Evolutionary conservation across 2,797 vertebrate species (phyloP).

Genomic region (Avahi laniger): DNA sequence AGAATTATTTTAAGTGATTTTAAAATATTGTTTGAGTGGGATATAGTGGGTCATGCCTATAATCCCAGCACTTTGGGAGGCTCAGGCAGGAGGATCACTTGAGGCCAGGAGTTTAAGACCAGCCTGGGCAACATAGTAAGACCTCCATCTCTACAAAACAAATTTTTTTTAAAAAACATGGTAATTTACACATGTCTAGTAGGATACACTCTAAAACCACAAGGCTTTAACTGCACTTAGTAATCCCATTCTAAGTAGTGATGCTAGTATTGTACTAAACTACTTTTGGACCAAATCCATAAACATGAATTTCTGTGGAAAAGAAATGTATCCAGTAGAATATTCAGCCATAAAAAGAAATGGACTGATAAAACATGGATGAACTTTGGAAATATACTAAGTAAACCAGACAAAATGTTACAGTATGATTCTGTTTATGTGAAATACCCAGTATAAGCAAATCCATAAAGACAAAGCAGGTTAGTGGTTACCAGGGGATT

Average conservation of each 20-base stretch:
- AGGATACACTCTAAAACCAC: background rate
- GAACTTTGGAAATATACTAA: background rate
- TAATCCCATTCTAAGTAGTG: background rate
- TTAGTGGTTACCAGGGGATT: background rate
- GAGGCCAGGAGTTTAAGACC: too few species aligned
- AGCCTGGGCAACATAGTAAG: too few species aligned
- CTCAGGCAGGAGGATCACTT: too few species aligned
- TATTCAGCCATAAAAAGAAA: background rate
- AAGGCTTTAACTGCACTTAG: background rate
- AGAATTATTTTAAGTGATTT: constrained; percentile 19
- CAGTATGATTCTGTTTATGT: background rate
- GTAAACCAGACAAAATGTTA: background rate
- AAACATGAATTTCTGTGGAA: background rate
- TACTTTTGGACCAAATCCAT: background rate
- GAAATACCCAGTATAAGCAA: background rate
- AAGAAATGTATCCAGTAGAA: background rate
- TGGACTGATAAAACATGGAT: background rate
- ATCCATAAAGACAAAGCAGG: background rate
- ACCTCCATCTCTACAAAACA: too few species aligned
- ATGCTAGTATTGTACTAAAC: background rate
- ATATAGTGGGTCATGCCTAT: too few species aligned
- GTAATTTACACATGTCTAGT: background rate
- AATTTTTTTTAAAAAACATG: background rate
- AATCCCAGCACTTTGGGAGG: too few species aligned
- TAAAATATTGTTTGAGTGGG: background rate